Base-by-base conservation (phyloP, 2,888 invertebrate genomes). In the Crepidodera aurea region DNA sequence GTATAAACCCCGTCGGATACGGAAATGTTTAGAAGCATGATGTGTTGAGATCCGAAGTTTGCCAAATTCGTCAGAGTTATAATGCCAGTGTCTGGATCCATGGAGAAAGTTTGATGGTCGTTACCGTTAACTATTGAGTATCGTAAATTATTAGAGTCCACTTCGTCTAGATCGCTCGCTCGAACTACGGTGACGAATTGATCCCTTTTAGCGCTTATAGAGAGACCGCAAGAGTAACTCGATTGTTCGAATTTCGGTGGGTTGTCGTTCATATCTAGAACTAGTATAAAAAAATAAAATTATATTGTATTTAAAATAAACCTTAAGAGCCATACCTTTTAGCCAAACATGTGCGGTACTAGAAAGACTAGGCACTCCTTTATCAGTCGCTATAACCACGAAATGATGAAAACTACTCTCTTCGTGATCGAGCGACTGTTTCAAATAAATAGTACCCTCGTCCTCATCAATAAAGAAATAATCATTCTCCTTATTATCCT, bases 1-100 rank as follows among this genome's bases (percentile, higher is more conserved):
- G 94, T 95, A 82, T 95, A 96, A 32, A 97, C 94, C 27, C 97
- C 97, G 83, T 98, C 98, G 57, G 94, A 93, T 34, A 95, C 97
- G 1, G 96, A 96, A 27, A 98, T 90, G 83, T 98, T 98, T 62
- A 98, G 84, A 62, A 88, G 82, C 74, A 89, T 88, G 46, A 72
- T 69, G 18, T 40, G 55, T 67, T 85, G 83, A 50, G 89, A 87
- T 2, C 88, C 87, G 71, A 90, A 89, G 75, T 89, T 89, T 65
- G 92, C 88, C 78, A 91, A 86, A 77, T 91, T 91, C 66, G 90
- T 88, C 62, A 93, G 80, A 1, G 87, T 86, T 51, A 94, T 87
- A 15, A 92, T 79, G 73, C 85, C 85, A 7, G 84, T 84, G 1
- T 81, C 79, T 1, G 84, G 82, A 69, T 89, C 84, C 71, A 91